These are phyloP conservation scores for Drosophila anomelani DNA, from an alignment of 2,888 invertebrate species.

Conservation along the genomic window DNA sequence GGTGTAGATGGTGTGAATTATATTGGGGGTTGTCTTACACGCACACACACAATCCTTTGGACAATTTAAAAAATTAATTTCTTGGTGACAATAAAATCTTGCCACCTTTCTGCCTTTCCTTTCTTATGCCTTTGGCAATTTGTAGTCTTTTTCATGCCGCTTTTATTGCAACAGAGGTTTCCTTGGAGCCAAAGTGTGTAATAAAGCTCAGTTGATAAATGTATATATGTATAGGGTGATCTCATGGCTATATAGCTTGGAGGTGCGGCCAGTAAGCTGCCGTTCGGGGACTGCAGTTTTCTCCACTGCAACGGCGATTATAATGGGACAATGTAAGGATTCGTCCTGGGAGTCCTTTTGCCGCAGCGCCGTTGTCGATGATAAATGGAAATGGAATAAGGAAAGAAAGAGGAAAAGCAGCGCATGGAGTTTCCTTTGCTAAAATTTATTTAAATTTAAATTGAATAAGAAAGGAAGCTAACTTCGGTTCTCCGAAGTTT, in stretches of 20 bases:
- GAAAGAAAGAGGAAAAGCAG: background rate
- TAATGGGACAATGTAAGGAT: conserved; percentile 28
- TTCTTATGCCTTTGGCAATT: conserved; percentile 36
- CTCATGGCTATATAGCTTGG: conserved; percentile 8
- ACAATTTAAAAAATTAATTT: conserved; percentile 26
- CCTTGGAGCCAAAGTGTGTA: conserved; percentile 44
- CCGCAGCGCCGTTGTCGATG: conserved; percentile 33
- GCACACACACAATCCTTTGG: conserved; percentile 6
- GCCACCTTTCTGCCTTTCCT: conserved; percentile 18
- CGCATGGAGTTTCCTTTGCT: background rate
- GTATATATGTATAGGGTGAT: conserved; percentile 37
- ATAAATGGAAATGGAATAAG: conserved; percentile 29
- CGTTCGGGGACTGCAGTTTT: conserved; percentile 27
- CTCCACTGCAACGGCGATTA: conserved; percentile 27
- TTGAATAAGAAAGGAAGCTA: background rate
- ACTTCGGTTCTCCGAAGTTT: too few species aligned
- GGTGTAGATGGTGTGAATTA: conserved; percentile 2
- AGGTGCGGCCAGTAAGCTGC: conserved; percentile 7
- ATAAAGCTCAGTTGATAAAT: conserved; percentile 66
- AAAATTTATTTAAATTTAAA: conserved; percentile 15
- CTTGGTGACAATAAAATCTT: conserved; percentile 25
- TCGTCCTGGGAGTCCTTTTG: conserved; percentile 28
- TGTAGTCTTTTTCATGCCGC: conserved; percentile 29
- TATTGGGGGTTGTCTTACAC: background rate
- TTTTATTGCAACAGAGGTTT: conserved; percentile 35